Evolutionary conservation across 2,113 vertebrate species (phyloP).

Genomic region (Passer domesticus): DNA sequence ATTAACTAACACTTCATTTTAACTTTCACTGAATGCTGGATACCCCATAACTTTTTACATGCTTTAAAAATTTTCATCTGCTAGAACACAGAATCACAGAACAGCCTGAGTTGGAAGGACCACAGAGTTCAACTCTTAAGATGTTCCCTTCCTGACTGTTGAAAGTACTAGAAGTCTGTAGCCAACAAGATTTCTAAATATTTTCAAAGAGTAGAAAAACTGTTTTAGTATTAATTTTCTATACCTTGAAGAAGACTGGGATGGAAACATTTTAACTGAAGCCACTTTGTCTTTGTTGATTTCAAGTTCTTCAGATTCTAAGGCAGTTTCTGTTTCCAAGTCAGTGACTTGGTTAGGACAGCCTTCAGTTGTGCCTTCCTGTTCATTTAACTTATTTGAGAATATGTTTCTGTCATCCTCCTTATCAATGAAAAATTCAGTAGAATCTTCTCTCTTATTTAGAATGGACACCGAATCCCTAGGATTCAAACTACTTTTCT

Average conservation of each 20-base stretch:
- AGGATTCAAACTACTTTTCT: conserved; percentile 52
- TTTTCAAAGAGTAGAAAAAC: background rate
- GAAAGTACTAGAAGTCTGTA: background rate
- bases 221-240: conserved; percentile 2
- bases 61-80: background rate
- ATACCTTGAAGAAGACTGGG: conserved; percentile 76
- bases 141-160: background rate
- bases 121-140: background rate
- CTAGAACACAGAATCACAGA: background rate
- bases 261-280: conserved; percentile 78
- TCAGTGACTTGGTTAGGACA: conserved; percentile 70
- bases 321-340: conserved; percentile 66
- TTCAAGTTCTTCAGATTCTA: conserved; percentile 72
- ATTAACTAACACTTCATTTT: background rate
- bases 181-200: background rate
- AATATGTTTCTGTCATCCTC: conserved; percentile 58
- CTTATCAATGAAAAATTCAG: conserved; percentile 65
- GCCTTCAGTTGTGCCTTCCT: conserved; percentile 62
- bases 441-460: conserved; percentile 65
- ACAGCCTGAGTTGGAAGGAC: background rate
- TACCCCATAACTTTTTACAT: background rate
- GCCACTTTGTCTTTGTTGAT: conserved; percentile 77
- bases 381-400: conserved; percentile 49
- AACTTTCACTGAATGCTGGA: background rate
- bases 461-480: conserved; percentile 47